Evolutionary conservation across 2,888 invertebrate species (phyloP).

Genomic region (Cantharis rustica): DNA sequence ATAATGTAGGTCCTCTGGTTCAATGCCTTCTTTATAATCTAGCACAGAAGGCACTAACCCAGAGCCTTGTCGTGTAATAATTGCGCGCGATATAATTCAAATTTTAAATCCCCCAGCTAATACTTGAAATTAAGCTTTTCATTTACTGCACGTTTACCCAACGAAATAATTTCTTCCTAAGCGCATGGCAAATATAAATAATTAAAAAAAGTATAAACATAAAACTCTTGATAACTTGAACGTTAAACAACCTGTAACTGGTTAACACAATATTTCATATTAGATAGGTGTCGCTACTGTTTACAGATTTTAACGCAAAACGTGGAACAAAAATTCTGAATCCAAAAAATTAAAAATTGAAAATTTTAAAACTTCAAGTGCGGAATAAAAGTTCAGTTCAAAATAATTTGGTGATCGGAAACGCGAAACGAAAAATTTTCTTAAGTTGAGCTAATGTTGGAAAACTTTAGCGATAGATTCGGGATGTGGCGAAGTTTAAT

Average conservation of each 20-base stretch:
- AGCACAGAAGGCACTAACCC: not conserved
- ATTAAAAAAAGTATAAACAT: not conserved
- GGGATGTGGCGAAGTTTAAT: constrained; percentile 14
- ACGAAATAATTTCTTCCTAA: not conserved
- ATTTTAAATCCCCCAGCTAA: not conserved
- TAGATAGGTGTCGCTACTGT: not conserved
- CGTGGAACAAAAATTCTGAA: not conserved
- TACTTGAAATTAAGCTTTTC: not conserved
- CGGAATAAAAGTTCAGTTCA: not conserved
- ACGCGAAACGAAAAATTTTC: not conserved
- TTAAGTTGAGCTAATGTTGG: not conserved
- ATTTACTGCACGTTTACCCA: not conserved
- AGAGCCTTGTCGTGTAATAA: not conserved
- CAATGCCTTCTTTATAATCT: not conserved
- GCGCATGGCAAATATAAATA: not conserved
- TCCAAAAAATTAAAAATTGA: not conserved
- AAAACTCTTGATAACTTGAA: not conserved
- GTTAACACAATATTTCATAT: not conserved
- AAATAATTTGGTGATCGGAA: not conserved
- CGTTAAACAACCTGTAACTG: not conserved
- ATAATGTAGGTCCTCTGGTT: not conserved
- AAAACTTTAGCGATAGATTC: not conserved
- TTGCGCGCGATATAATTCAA: not conserved
- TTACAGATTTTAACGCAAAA: not conserved
- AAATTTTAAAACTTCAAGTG: not conserved